Evolutionary conservation across 53 echinoderm and acorn worm genomes (phyloP), one percentile per base, ranked within the genome.

Genomic region (Hippasteria phrygiana): DNA sequence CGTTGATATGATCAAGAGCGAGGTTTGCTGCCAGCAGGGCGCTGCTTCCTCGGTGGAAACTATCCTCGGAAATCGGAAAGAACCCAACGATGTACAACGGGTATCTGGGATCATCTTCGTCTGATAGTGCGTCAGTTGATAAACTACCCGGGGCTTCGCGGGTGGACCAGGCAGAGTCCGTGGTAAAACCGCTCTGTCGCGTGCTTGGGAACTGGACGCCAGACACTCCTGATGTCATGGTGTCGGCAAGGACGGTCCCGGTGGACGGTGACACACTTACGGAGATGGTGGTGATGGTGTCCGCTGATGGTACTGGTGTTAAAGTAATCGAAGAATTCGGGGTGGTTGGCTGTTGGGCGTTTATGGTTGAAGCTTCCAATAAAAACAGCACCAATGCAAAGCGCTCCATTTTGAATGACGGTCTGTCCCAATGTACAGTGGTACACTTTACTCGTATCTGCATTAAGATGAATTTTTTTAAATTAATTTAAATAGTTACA

Each of bases 1-100:
- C 86, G 50, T 94, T 94, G 90, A 94, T 88, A 71, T 94, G 90
- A 3, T 90, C 84, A 12, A 92, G 27, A n/a, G 95, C 95, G 53
- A 94, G 80, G 36, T 93, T 65, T 5, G 75, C 71, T 2, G 88
- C 85, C 64, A 79, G 33, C 24, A 73, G 53, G 54, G 73, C 81
- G 38, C 93, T 88, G 10, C 47, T 69, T 10, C 88, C 88, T 11
- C 88, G 74, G 43, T 70, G 43, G 32, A 93, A 88, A 53, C 85
- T 89, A 69, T 91, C 92, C 5, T 55, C 67, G 4, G 85, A 38
- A 13, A 89, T 65, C 1, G 89, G 93, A 37, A 93, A 93, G 64
- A 93, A 89, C 13, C 93, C 93, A 40, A 93, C 74, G 26, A 93
- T 84, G 72, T 89, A 65, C 59, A 89, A 76, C 2, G 81, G 82